phyloP scores from a whole-genome alignment of 2,113 vertebrate genomes.

The Muscicapa adusta region DNA sequence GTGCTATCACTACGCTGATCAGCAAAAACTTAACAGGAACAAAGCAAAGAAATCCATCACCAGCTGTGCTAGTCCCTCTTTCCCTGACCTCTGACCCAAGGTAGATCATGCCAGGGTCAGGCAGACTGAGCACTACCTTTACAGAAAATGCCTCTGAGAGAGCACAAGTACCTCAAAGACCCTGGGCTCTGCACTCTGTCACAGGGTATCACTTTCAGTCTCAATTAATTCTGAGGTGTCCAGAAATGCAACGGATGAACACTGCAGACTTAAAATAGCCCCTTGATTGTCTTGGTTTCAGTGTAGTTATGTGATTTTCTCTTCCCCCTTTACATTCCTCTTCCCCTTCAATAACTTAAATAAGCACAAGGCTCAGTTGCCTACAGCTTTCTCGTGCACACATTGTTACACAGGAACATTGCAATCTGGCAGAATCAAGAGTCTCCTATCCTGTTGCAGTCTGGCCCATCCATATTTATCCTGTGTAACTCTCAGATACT shows the following conservation, averaged over 20 bases:
- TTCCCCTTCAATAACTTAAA: slow-evolving; percentile 29
- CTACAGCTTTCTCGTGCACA: not conserved
- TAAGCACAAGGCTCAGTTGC: not conserved
- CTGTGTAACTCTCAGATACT: not conserved
- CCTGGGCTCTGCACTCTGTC: not conserved
- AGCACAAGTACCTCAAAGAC: not conserved
- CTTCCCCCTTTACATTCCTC: slow-evolving; percentile 37
- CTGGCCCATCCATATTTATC: not conserved
- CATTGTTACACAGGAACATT: not conserved
- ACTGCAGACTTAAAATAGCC: not conserved
- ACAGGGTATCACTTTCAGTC: not conserved
- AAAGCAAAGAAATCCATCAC: not conserved
- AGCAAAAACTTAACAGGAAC: not conserved
- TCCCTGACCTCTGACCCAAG: not conserved
- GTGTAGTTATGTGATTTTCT: slow-evolving; percentile 16
- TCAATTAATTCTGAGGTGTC: not conserved
- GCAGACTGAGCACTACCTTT: not conserved
- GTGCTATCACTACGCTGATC: not conserved
- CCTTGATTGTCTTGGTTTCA: not conserved
- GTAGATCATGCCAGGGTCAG: not conserved
- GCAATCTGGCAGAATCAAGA: not conserved
- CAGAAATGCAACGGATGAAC: not conserved
- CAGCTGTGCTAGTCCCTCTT: not conserved
- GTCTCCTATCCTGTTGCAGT: not conserved
- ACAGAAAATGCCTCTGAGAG: not conserved